These are phyloP conservation scores for Lota lota DNA, from an alignment of 2,113 vertebrate genomes.

Conservation along the genomic window DNA sequence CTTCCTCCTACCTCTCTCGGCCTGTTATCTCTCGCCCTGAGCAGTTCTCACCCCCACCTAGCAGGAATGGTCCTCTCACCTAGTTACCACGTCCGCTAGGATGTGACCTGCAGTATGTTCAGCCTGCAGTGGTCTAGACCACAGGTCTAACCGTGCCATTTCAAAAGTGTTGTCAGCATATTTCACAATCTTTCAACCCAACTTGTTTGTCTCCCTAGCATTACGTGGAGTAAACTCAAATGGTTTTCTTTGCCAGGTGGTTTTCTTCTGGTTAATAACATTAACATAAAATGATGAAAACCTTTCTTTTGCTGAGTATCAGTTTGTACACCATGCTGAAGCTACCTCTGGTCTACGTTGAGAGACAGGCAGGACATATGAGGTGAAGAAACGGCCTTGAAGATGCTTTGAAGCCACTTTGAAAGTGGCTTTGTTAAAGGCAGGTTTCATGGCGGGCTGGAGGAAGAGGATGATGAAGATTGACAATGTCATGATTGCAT, in stretches of 20 bases:
- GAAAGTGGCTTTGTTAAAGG: background rate
- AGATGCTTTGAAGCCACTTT: too few species aligned
- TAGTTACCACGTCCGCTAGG: background rate
- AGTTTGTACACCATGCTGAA: background rate
- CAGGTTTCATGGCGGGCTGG: background rate
- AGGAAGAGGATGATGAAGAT: background rate
- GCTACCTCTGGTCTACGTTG: constrained; percentile 6
- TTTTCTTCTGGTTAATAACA: too few species aligned
- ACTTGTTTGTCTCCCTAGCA: too few species aligned
- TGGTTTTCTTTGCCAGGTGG: too few species aligned
- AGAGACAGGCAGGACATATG: constrained; percentile 8
- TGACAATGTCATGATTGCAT: background rate
- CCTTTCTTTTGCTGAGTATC: too few species aligned
- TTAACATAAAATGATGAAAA: too few species aligned
- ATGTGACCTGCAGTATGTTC: background rate
- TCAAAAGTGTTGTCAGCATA: background rate
- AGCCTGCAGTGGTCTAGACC: too few species aligned
- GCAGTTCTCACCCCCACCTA: constrained; percentile 20
- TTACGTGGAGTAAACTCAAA: too few species aligned
- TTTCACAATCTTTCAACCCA: too few species aligned
- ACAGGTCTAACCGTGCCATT: background rate
- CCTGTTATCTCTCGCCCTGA: constrained; percentile 26
- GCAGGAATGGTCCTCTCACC: constrained; percentile 1
- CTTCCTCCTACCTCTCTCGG: background rate
- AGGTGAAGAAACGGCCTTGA: background rate